Evolutionary conservation across 2,797 vertebrate genomes (phyloP).

Genomic region (Rhodeus uyekii): DNA sequence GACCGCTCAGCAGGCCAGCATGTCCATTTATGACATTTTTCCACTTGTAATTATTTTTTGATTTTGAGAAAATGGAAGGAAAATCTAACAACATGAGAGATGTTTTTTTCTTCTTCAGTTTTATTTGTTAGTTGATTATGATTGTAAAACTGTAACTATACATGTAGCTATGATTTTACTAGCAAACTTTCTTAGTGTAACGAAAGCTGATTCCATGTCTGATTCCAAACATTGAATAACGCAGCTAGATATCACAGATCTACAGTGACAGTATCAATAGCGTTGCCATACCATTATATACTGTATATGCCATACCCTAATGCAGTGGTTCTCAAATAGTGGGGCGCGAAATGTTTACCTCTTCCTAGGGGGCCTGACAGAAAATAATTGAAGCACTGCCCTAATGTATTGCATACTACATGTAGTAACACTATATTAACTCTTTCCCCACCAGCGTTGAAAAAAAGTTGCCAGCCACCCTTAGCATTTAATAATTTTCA

Average conservation of each 20-base stretch:
- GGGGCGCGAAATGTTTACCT: too few relatives aligned
- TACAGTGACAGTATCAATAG: background rate
- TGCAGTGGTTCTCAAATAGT: too few relatives aligned
- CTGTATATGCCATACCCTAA: too few relatives aligned
- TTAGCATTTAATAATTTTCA: too few relatives aligned
- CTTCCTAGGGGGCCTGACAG: too few relatives aligned
- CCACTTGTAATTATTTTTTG: slow-evolving; percentile 17
- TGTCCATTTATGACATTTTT: slow-evolving; percentile 13
- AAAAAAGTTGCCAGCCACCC: too few relatives aligned
- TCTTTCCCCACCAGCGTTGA: too few relatives aligned
- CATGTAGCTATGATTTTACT: background rate
- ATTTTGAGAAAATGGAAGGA: background rate
- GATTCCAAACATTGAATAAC: background rate
- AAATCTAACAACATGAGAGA: background rate
- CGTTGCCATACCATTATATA: background rate
- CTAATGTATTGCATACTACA: too few relatives aligned
- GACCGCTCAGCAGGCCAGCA: background rate
- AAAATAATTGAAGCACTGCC: too few relatives aligned
- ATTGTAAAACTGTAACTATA: slow-evolving; percentile 5
- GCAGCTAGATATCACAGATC: background rate
- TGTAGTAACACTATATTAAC: too few relatives aligned
- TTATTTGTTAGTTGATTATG: background rate
- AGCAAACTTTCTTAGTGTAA: background rate
- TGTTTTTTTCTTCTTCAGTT: background rate
- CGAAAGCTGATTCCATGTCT: background rate